Evolutionary conservation across 2,888 invertebrate genomes (phyloP).

Genomic region (Geotrupes spiniger): DNA sequence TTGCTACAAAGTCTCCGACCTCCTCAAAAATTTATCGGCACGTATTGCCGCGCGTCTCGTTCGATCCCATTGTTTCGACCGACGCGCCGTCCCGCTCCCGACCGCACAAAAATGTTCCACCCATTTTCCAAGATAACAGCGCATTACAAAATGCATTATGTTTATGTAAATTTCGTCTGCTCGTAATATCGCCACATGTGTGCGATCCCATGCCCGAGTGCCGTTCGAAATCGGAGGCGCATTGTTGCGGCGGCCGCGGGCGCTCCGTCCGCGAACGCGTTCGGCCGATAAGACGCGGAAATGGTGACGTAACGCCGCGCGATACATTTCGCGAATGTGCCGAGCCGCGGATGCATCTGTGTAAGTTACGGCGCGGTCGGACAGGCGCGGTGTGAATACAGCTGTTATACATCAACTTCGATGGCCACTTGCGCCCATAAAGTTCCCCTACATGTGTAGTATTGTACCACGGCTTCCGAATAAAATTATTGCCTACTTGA

Average conservation of each 20-base stretch:
- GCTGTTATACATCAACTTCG: slow-evolving; percentile 29
- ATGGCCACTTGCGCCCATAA: slow-evolving; percentile 26
- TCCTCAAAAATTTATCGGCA: slow-evolving; percentile 15
- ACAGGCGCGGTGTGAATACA: slow-evolving; percentile 24
- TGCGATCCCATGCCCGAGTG: no score
- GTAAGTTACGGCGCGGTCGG: slow-evolving; percentile 17
- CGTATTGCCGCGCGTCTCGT: slow-evolving; percentile 13
- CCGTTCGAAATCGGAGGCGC: no score
- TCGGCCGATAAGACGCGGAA: no score
- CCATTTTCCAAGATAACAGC: slow-evolving; percentile 16
- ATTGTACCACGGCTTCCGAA: slow-evolving; percentile 27
- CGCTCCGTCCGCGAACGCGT: no score
- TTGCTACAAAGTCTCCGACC: slow-evolving; percentile 18
- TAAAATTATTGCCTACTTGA: slow-evolving; percentile 25
- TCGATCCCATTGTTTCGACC: slow-evolving; percentile 14
- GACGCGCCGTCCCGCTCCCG: slow-evolving; percentile 8
- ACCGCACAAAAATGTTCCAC: slow-evolving; percentile 14
- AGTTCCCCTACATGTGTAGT: slow-evolving; percentile 27
- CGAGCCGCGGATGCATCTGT: slow-evolving; percentile 15
- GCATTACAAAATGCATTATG: slow-evolving; percentile 23
- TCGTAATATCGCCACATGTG: no score
- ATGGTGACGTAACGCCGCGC: no score
- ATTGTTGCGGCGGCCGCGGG: no score
- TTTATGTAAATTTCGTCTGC: slow-evolving; percentile 22
- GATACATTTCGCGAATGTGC: no score